A percentile compares a stretch with the other conserved stretches of the same genome.
Conservation (phyloP, 2,797 vertebrate species). For the Astyanax mexicanus region DNA sequence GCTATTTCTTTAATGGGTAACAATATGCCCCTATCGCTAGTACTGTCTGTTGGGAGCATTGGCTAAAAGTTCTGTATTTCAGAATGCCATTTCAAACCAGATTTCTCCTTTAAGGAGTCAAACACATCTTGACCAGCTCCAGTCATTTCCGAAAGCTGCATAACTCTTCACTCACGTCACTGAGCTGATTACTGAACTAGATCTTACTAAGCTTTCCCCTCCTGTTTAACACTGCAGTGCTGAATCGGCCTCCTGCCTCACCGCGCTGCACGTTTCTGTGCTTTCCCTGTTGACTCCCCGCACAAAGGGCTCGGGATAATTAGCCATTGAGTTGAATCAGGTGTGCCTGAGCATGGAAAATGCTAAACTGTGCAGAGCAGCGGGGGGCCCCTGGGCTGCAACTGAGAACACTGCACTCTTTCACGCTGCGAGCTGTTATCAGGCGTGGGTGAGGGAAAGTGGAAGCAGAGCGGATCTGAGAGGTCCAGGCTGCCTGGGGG, state of each 20-base stretch:
- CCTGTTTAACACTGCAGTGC: background rate
- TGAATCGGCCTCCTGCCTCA: background rate
- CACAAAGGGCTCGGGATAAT: slow-evolving; percentile 21
- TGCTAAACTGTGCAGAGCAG: slow-evolving; percentile 22
- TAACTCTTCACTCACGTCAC: background rate
- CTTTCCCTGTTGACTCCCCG: background rate
- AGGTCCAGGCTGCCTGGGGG: background rate
- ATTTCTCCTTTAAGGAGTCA: no score
- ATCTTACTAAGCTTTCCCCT: background rate
- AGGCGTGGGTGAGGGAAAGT: background rate
- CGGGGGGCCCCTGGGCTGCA: slow-evolving; percentile 2
- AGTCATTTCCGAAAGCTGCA: background rate
- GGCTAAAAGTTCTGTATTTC: no score
- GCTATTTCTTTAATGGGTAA: no score
- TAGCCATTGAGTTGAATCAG: slow-evolving; percentile 8
- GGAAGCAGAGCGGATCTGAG: slow-evolving; percentile 8
- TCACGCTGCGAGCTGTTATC: slow-evolving; percentile 5
- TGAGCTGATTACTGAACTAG: background rate
- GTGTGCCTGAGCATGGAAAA: slow-evolving; percentile 11
- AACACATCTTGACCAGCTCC: background rate
- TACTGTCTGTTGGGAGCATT: no score
- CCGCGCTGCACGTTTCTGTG: background rate
- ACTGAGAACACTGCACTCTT: slow-evolving; percentile 10
- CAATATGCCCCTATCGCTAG: no score
- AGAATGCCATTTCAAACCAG: no score